Evolutionary conservation across 2,113 vertebrate genomes (phyloP).

Genomic region (Onychostoma macrolepis): DNA sequence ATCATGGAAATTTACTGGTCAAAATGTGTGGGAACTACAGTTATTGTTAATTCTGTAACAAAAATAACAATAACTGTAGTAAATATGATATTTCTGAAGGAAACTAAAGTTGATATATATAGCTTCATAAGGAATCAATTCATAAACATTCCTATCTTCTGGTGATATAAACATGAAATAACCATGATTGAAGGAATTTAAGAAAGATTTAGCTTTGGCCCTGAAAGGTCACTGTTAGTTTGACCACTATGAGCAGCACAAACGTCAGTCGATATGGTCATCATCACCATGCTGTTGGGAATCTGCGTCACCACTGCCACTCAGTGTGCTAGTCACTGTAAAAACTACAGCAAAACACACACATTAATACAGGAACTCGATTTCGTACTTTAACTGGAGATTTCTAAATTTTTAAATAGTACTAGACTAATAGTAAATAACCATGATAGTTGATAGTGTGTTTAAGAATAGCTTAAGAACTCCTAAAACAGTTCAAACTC

Average conservation of each 20-base stretch:
- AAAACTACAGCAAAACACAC: neutral
- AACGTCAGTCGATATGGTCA: neutral
- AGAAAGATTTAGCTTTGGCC: neutral
- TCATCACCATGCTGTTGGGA: neutral
- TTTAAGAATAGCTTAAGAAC: neutral
- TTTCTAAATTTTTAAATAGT: neutral
- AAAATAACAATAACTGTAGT: neutral
- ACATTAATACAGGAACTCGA: neutral
- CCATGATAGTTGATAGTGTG: neutral
- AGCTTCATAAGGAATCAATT: neutral
- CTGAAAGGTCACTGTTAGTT: neutral
- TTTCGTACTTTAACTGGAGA: neutral
- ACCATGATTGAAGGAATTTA: neutral
- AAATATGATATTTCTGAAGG: neutral
- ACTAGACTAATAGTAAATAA: neutral
- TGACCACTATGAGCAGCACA: slow-evolving; percentile 2
- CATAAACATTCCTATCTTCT: neutral
- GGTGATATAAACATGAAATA: neutral
- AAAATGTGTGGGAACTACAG: neutral
- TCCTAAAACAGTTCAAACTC: neutral
- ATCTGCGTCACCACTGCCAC: slow-evolving; percentile 1
- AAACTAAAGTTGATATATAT: neutral
- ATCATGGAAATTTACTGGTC: neutral
- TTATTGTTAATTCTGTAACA: neutral
- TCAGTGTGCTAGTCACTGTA: slow-evolving; percentile 8